These are phyloP conservation scores for Machimus atricapillus DNA, from an alignment of 2,888 invertebrate genomes.

Conservation along the genomic window DNA sequence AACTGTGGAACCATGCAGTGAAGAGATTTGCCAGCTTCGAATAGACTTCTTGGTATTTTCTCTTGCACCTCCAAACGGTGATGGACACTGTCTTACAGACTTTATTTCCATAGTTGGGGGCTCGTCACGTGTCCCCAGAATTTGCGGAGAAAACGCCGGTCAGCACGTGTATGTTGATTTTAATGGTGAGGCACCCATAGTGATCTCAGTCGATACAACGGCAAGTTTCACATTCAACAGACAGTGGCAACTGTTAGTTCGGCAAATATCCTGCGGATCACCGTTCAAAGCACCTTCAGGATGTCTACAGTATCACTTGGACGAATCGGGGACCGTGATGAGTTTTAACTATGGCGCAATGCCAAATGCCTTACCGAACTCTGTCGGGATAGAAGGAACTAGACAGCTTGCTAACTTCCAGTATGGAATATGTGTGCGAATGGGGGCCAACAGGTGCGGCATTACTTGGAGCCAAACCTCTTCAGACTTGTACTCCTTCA, in stretches of 20 bases:
- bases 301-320: conserved; percentile 78
- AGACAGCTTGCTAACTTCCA: conserved; percentile 75
- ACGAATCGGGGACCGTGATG: conserved; percentile 68
- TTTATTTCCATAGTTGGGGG: conserved; percentile 75
- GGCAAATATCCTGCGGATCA: conserved; percentile 77
- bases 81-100: conserved; percentile 76
- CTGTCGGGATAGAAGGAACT: conserved; percentile 68
- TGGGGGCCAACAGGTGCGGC: conserved; percentile 75
- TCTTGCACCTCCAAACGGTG: conserved; percentile 75
- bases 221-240: conserved; percentile 68
- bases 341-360: conserved; percentile 80
- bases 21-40: conserved; percentile 68
- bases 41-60: conserved; percentile 79
- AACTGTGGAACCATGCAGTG: conserved; percentile 74
- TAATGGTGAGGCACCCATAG: conserved; percentile 72
- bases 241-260: conserved; percentile 77
- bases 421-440: conserved; percentile 80
- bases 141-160: conserved; percentile 84
- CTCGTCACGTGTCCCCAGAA: conserved; percentile 70
- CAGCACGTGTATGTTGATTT: conserved; percentile 82
- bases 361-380: conserved; percentile 66
- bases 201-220: conserved; percentile 72
- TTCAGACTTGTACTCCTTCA: conserved; percentile 70
- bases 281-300: conserved; percentile 77
- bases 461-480: conserved; percentile 71